These are phyloP conservation scores for Alauda arvensis DNA, from an alignment of 2,797 vertebrate species.

Conservation along the genomic window DNA sequence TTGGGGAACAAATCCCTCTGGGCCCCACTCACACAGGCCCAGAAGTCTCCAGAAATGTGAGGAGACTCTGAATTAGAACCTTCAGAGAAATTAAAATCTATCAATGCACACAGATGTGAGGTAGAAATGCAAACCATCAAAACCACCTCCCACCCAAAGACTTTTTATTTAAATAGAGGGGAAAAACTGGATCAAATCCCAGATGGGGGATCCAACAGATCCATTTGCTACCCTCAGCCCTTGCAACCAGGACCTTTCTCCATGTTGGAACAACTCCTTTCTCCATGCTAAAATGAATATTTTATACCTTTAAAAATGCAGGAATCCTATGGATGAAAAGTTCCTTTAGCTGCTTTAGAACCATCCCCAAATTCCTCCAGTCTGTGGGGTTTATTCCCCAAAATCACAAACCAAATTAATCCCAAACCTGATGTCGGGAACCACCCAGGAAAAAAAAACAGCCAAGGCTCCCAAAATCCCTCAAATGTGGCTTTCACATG, in stretches of 20 bases:
- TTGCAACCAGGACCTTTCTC: background rate
- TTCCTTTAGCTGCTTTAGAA: background rate
- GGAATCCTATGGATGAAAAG: background rate
- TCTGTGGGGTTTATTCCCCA: background rate
- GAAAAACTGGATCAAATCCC: background rate
- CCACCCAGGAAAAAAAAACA: background rate
- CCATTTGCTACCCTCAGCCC: background rate
- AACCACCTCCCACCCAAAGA: background rate
- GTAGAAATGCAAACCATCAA: too few species aligned
- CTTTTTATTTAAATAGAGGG: background rate
- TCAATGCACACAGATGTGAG: too few species aligned
- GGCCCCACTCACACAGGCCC: too few species aligned
- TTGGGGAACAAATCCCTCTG: too few species aligned
- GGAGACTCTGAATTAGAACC: too few species aligned
- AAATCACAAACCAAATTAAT: background rate
- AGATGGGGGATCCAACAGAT: background rate
- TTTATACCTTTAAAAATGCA: too few species aligned
- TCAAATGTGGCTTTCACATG: slow-evolving; percentile 1
- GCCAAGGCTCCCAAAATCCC: background rate
- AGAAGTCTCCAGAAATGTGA: too few species aligned
- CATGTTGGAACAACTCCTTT: background rate
- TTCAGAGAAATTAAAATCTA: too few species aligned
- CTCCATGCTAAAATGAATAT: background rate
- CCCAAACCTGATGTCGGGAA: background rate
- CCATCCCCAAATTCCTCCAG: background rate